Percentiles rank a stretch among this genome's conserved stretches.
phyloP scores from a whole-genome alignment of 92 coral and sea anemone species.

The Galaxea fascicularis region DNA sequence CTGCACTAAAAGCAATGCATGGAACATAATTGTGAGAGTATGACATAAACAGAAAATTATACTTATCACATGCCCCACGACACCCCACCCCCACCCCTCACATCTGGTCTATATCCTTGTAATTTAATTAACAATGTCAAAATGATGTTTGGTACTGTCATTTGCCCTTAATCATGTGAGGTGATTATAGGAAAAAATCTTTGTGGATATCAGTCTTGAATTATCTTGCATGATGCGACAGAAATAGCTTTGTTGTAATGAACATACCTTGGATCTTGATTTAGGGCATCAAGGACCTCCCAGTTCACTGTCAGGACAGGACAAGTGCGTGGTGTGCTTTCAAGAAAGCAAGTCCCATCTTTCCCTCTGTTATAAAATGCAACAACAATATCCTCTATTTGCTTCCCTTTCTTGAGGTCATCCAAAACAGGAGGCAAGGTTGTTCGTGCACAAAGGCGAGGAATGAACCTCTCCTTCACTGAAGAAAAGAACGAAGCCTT shows the following conservation, averaged over 20 bases:
- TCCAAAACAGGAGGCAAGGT: conserved; percentile 58
- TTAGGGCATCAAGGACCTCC: conserved; percentile 60
- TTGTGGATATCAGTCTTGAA: background rate
- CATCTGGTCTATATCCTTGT: no score
- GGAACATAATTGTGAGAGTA: no score
- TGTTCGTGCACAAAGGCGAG: background rate
- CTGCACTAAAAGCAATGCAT: background rate
- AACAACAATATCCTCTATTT: conserved; percentile 19
- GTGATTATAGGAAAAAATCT: background rate
- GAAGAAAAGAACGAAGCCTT: conserved; percentile 28
- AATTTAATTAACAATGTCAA: no score
- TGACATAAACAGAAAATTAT: no score
- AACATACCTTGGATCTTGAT: conserved; percentile 31
- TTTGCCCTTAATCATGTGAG: background rate
- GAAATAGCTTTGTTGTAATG: background rate
- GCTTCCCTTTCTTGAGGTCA: conserved; percentile 33
- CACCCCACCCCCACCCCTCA: no score
- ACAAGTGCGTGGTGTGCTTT: conserved; percentile 49
- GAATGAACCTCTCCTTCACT: conserved; percentile 60
- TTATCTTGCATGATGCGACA: background rate
- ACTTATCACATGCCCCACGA: no score
- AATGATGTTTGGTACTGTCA: no score
- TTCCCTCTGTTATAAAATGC: conserved; percentile 49
- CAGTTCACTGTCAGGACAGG: conserved; percentile 62
- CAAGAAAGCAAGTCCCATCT: conserved; percentile 62